phyloP scores from a whole-genome alignment of 2,797 vertebrate species.

The Bradypodion ventrale region DNA sequence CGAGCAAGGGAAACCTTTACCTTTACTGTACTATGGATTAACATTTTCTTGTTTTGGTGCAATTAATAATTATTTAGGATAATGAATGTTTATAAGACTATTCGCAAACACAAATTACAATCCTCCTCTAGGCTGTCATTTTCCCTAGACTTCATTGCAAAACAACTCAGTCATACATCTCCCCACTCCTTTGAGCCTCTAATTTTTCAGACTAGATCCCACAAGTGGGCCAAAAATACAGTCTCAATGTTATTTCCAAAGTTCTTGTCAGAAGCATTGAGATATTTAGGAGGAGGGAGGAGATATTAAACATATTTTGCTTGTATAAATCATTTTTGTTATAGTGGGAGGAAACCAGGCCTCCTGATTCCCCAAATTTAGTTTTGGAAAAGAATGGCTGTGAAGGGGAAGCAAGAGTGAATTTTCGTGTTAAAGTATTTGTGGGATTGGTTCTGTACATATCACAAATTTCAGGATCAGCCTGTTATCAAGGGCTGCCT shows the following conservation, averaged over 20 bases:
- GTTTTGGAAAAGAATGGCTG: too few relatives aligned
- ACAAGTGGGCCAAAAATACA: slow-evolving; percentile 31
- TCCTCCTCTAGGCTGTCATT: slow-evolving; percentile 25
- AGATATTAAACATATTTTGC: too few relatives aligned
- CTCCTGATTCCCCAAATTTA: not conserved
- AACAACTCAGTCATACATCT: not conserved
- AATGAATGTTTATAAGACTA: slow-evolving; percentile 69
- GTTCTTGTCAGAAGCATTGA: too few relatives aligned
- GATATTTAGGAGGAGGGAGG: too few relatives aligned
- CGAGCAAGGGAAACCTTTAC: too few relatives aligned
- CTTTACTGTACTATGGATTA: slow-evolving; percentile 68
- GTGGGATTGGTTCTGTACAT: too few relatives aligned
- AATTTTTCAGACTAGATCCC: not conserved
- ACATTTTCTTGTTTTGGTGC: slow-evolving; percentile 59
- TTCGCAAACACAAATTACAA: slow-evolving; percentile 48
- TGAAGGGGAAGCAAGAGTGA: too few relatives aligned
- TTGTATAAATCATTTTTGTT: slow-evolving; percentile 18
- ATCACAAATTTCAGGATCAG: too few relatives aligned
- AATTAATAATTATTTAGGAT: slow-evolving; percentile 60
- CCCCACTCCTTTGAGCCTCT: slow-evolving; percentile 14
- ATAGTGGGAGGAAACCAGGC: slow-evolving; percentile 18
- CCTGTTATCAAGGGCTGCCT: too few relatives aligned
- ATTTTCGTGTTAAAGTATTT: too few relatives aligned
- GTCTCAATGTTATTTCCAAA: too few relatives aligned
- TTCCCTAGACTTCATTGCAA: slow-evolving; percentile 28